These are phyloP conservation scores for Eupleurogrammus muticus DNA, from an alignment of 2,797 vertebrate genomes.

Conservation along the genomic window DNA sequence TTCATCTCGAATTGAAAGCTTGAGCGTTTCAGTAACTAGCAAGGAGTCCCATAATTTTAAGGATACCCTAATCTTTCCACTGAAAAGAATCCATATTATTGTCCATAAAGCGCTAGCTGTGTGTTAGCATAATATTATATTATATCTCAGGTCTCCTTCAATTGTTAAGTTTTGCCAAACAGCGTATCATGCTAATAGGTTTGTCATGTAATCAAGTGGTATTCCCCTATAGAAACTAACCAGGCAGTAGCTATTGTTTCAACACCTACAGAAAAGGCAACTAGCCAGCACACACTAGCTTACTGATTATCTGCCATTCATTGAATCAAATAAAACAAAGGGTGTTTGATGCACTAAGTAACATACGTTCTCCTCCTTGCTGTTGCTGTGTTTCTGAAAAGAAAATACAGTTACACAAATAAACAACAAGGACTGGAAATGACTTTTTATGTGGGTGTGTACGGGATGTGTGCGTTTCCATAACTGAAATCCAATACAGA, in stretches of 20 bases:
- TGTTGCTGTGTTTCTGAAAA: slow-evolving; percentile 88
- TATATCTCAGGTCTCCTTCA: slow-evolving; percentile 9
- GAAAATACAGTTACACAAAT: slow-evolving; percentile 82
- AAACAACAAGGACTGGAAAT: slow-evolving; percentile 69
- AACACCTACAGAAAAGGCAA: slow-evolving; percentile 51
- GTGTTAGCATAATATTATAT: slow-evolving; percentile 42
- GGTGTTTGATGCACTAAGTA: slow-evolving; percentile 80
- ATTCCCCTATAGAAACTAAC: slow-evolving; percentile 60
- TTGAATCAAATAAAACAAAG: slow-evolving; percentile 66
- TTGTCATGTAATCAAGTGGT: slow-evolving; percentile 62
- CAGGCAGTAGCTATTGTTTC: slow-evolving; percentile 41
- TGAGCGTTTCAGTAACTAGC: slow-evolving; percentile 3
- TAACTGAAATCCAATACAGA: slow-evolving; percentile 42
- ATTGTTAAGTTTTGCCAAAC: slow-evolving; percentile 12
- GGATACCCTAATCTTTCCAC: not conserved
- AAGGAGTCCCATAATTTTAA: not conserved
- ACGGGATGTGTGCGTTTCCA: slow-evolving; percentile 26
- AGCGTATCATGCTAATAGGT: slow-evolving; percentile 15
- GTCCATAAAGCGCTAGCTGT: slow-evolving; percentile 3
- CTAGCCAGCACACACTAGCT: slow-evolving; percentile 58
- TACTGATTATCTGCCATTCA: slow-evolving; percentile 65
- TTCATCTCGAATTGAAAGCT: not conserved
- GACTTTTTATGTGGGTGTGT: slow-evolving; percentile 42
- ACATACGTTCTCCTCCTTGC: slow-evolving; percentile 88
- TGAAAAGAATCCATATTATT: slow-evolving; percentile 1